Evolutionary conservation across 2,888 invertebrate genomes (phyloP), one percentile per base, ranked within the genome.

Genomic region (Blastobasis lacticolella): DNA sequence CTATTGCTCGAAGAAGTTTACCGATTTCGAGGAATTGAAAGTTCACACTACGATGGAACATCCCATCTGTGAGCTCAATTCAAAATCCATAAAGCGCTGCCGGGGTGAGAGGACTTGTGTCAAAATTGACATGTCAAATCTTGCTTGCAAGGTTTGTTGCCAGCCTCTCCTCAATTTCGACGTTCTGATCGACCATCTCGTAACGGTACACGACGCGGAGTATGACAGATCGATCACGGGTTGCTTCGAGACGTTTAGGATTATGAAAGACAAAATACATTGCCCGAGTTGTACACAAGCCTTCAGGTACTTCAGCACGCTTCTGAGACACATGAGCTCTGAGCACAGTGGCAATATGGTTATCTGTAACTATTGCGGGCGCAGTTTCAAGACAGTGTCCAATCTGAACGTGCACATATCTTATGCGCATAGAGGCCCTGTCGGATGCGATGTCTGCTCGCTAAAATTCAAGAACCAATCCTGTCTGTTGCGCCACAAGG

Each of bases 341-440:
- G 81, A 77, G 37, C 87, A 88, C 43, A 83, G 76, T 47, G 75
- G 82, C 37, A 82, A 85, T 44, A 85, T 80, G 38, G 73, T 73
- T 9, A 85, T 88, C 8, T 88, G 88, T 57, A 83, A 83, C 50
- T 82, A 77, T 49, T 88, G 87, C 55, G 87, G 87, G 0, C 70
- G 79, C 0, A 74, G 76, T 40, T 88, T 84, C 40, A 72, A 78
- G 2, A 80, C 69, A 6, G 75, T 73, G 0, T 65, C 75, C 0
- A 85, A 84, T 62, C 61, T 88, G 1, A 78, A 78, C 38, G 76
- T 82, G 0, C 87, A 88, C 43, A 73, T 86, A 37, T 71, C 73
- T 0, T 76, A 85, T 49, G 67, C 78, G 0, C 88, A 88, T 49
- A 78, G 73, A 0, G 85, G 81, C 0, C 63, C 73, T 0, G 78